These are phyloP conservation scores for Chiloscyllium punctatum DNA, from an alignment of 2,797 vertebrate genomes.

Conservation along the genomic window DNA sequence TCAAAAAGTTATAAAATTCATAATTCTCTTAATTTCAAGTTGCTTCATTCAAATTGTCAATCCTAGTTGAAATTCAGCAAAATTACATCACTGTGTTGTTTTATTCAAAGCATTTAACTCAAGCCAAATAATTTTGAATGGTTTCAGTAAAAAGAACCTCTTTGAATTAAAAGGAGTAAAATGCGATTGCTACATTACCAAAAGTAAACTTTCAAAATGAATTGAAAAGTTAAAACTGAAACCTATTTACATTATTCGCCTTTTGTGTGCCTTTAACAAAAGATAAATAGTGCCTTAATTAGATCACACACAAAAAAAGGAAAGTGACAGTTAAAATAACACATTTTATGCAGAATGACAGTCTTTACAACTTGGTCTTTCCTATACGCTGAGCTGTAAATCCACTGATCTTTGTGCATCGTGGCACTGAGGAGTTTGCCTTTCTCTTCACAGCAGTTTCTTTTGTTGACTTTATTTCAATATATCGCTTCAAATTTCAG, in stretches of 20 bases:
- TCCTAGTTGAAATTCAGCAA: neutral
- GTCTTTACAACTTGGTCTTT: neutral
- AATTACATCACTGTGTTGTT: neutral
- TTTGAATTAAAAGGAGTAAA: neutral
- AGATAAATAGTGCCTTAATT: constrained; percentile 8
- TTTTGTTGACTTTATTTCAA: neutral
- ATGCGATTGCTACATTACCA: neutral
- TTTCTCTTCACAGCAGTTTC: neutral
- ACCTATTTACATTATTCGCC: neutral
- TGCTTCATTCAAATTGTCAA: neutral
- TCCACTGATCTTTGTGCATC: neutral
- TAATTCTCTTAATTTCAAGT: neutral
- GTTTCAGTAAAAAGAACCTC: neutral
- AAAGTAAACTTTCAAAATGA: neutral
- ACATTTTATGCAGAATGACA: neutral
- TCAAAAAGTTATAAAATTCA: neutral
- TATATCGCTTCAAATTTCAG: neutral
- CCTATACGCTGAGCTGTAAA: neutral
- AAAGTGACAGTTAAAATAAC: neutral
- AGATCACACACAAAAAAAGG: neutral
- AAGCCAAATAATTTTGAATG: neutral
- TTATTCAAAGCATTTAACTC: neutral
- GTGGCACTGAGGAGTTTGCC: neutral
- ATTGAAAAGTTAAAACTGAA: neutral
- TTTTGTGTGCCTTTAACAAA: neutral